Percentiles rank a stretch among this genome's conserved stretches.
These are phyloP conservation scores for Zoroaster sp. DNA, from an alignment of 53 echinoderm and acorn worm genomes.

Conservation along the genomic window DNA sequence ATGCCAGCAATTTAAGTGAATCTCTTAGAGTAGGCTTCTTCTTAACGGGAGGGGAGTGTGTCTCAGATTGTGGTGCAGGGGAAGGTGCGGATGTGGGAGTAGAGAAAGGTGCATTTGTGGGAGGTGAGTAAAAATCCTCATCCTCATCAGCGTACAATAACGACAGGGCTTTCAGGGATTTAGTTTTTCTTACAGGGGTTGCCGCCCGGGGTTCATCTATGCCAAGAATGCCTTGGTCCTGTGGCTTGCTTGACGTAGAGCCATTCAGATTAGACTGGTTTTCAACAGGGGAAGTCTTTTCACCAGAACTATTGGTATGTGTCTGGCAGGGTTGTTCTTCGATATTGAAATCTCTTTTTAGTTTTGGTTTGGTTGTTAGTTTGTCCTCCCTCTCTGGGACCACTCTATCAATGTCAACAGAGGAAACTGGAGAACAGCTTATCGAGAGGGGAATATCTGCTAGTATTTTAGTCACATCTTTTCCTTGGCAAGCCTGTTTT, in stretches of 20 bases:
- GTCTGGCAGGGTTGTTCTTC: not conserved
- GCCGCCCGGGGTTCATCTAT: not conserved
- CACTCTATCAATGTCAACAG: not conserved
- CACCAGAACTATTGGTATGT: not conserved
- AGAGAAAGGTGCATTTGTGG: conserved; percentile 2
- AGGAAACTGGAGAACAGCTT: not conserved
- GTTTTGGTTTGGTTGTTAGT: conserved; percentile 1
- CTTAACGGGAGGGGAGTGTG: not conserved
- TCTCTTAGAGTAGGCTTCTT: conserved; percentile 12
- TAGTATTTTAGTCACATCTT: not conserved
- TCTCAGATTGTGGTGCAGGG: not conserved
- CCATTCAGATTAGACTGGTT: not conserved
- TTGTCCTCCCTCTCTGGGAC: not conserved
- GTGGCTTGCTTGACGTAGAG: not conserved
- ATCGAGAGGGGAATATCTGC: not conserved
- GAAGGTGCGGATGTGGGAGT: not conserved
- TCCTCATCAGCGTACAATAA: conserved; percentile 29
- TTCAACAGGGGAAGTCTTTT: not conserved
- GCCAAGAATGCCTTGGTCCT: not conserved
- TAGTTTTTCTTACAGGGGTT: conserved; percentile 26
- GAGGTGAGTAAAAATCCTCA: not conserved
- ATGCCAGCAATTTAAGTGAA: conserved; percentile 22
- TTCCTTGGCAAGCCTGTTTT: not conserved
- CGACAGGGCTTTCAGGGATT: conserved; percentile 42
- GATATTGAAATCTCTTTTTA: not conserved